These are phyloP conservation scores for Trissolcus brochymenae DNA, from an alignment of 2,888 invertebrate species.

Conservation along the genomic window DNA sequence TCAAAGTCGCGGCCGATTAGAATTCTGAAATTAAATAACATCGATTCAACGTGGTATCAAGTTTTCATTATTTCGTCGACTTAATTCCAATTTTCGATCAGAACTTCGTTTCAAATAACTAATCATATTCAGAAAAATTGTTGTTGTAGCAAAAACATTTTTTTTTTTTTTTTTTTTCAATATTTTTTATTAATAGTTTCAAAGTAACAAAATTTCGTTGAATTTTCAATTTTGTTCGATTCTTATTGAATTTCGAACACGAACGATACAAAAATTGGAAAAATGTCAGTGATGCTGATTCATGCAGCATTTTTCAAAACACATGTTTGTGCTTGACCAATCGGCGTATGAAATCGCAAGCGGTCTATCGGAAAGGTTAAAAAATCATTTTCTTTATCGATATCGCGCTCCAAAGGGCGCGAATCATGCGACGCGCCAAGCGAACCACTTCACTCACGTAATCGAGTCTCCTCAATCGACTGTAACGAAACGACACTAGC, in stretches of 20 bases:
- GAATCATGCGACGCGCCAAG: slow-evolving; percentile 47
- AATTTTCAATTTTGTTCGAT: too few species aligned
- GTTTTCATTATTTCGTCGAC: slow-evolving; percentile 53
- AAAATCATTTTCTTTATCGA: slow-evolving; percentile 70
- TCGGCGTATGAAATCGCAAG: slow-evolving; percentile 64
- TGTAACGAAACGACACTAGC: slow-evolving; percentile 55
- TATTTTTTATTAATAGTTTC: too few species aligned
- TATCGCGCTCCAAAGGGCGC: slow-evolving; percentile 51
- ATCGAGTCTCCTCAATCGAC: slow-evolving; percentile 58
- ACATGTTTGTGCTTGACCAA: slow-evolving; percentile 34
- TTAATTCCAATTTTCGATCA: slow-evolving; percentile 59
- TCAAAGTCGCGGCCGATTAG: slow-evolving; percentile 42
- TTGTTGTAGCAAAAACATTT: too few species aligned
- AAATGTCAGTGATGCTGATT: too few species aligned
- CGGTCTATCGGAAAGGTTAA: slow-evolving; percentile 70
- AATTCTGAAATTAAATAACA: slow-evolving; percentile 59
- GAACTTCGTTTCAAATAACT: neutral
- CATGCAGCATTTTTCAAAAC: neutral
- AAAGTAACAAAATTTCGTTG: too few species aligned
- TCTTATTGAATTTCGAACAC: neutral
- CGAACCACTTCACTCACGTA: slow-evolving; percentile 56
- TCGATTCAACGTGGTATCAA: slow-evolving; percentile 57
- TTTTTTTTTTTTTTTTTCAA: too few species aligned
- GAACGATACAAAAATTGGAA: slow-evolving; percentile 12
- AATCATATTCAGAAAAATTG: too few species aligned